Conservation (phyloP, 2,113 vertebrate genomes). For the Mellivora capensis region DNA sequence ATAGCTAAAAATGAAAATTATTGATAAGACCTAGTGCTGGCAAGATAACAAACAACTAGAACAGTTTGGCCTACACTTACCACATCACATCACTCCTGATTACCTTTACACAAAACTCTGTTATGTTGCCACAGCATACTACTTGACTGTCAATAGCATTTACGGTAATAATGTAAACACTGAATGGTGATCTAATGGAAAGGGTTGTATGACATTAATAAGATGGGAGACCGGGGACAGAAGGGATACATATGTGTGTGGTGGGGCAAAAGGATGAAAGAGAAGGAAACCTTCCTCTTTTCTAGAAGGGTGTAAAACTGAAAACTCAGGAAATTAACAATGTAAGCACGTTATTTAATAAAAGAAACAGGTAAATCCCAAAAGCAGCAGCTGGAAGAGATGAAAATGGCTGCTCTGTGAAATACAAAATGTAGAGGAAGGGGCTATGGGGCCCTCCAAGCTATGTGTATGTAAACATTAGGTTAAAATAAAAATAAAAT, state of each 20-base stretch:
- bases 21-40: neutral
- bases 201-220: neutral
- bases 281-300: neutral
- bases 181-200: neutral
- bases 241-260: neutral
- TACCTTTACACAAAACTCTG: neutral
- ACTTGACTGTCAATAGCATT: neutral
- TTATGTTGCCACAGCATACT: neutral
- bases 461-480: neutral
- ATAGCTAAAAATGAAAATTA: neutral
- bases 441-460: neutral
- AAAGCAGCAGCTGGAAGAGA: neutral
- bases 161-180: neutral
- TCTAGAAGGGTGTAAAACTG: neutral
- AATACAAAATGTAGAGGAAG: neutral
- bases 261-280: neutral
- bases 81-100: neutral
- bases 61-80: neutral
- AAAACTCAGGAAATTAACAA: neutral
- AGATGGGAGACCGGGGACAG: neutral
- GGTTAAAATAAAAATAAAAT: constrained; percentile 6
- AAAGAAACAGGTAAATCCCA: neutral
- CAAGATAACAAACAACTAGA: neutral
- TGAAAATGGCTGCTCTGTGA: neutral
- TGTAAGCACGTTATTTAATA: neutral